Evolutionary conservation across 2,113 vertebrate genomes (phyloP).

Genomic region (Zosterops lateralis): DNA sequence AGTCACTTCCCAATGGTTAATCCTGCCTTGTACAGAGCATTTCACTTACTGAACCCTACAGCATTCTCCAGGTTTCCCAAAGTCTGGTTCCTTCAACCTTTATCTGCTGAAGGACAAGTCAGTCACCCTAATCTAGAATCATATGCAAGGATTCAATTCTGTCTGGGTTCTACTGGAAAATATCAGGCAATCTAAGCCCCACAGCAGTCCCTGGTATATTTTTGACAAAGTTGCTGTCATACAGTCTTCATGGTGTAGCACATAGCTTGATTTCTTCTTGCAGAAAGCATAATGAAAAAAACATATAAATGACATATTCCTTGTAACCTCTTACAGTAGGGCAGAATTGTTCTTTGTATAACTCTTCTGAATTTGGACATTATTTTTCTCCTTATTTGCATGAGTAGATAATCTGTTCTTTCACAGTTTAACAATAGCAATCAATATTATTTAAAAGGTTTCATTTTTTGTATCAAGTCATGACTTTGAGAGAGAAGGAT

Average conservation of each 20-base stretch:
- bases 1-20: background rate
- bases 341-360: background rate
- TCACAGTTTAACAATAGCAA: conserved; percentile 33
- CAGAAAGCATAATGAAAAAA: background rate
- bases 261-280: background rate
- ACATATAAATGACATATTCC: background rate
- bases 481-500: background rate
- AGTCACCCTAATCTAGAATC: background rate
- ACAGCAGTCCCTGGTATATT: background rate
- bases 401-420: conserved; percentile 6
- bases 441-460: conserved; percentile 23
- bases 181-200: background rate
- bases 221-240: background rate
- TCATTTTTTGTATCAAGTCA: background rate
- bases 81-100: background rate
- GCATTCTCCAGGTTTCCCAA: background rate
- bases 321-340: background rate
- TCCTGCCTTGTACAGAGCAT: background rate
- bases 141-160: background rate
- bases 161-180: background rate
- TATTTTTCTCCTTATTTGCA: conserved; percentile 13
- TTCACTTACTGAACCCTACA: background rate
- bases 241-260: background rate
- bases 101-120: background rate
- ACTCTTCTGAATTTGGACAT: background rate